Percentiles rank a stretch among this genome's conserved stretches.
Evolutionary conservation across 2,113 vertebrate genomes (phyloP).

Genomic region (Chlorodrepanis virens): DNA sequence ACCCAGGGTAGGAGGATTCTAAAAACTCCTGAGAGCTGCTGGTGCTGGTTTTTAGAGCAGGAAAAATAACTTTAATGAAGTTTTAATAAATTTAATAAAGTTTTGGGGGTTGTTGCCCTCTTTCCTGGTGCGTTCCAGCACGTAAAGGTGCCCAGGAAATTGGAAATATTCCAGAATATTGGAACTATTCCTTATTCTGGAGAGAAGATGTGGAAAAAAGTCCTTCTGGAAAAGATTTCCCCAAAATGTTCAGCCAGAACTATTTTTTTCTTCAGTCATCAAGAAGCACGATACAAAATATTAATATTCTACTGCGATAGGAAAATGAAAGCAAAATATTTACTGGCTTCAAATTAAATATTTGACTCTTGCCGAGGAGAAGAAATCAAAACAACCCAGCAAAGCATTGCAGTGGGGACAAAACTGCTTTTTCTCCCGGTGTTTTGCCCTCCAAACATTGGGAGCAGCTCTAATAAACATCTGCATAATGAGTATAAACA

Average conservation of each 20-base stretch:
- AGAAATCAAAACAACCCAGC: not conserved
- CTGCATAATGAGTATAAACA: not conserved
- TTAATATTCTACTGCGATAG: not conserved
- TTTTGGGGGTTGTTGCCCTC: not conserved
- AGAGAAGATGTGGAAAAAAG: not conserved
- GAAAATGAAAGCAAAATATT: not conserved
- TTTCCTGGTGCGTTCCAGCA: not conserved
- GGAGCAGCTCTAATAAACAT: constrained; percentile 21
- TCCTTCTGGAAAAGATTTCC: not conserved
- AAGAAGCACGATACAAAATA: not conserved
- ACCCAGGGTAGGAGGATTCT: not conserved
- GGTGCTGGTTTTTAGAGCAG: not conserved
- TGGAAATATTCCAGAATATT: not conserved
- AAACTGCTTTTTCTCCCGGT: constrained; percentile 7
- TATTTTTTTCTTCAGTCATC: not conserved
- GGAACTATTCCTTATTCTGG: not conserved
- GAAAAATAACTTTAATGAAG: not conserved
- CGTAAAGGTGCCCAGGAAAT: not conserved
- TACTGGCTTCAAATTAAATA: not conserved
- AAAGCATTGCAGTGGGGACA: not conserved
- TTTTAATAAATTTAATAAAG: not conserved
- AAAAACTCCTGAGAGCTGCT: not conserved
- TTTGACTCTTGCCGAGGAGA: not conserved
- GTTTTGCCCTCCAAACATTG: constrained; percentile 1
- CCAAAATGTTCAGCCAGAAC: not conserved